Evolutionary conservation across 2,797 vertebrate genomes (phyloP).

Genomic region (Iguana delicatissima): DNA sequence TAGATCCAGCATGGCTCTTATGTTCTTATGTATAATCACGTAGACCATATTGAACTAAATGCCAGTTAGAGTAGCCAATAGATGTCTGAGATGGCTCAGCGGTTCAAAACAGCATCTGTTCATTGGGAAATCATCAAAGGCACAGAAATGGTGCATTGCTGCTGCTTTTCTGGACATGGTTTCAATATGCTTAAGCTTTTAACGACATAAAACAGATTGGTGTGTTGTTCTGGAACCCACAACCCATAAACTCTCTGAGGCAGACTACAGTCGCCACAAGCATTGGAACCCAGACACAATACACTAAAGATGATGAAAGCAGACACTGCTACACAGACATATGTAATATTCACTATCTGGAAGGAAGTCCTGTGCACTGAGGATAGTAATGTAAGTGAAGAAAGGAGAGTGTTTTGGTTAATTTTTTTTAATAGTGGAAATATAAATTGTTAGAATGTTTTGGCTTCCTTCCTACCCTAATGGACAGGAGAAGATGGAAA

Average conservation of each 20-base stretch:
- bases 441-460: slow-evolving; percentile 66
- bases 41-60: neutral
- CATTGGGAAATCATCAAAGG: neutral
- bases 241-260: slow-evolving; percentile 39
- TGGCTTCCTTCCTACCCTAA: slow-evolving; percentile 60
- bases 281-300: slow-evolving; percentile 56
- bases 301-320: slow-evolving; percentile 50
- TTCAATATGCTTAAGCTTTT: slow-evolving; percentile 33
- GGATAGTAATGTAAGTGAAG: slow-evolving; percentile 51
- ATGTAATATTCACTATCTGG: slow-evolving; percentile 64
- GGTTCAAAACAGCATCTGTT: neutral
- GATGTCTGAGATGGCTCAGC: neutral
- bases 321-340: slow-evolving; percentile 55
- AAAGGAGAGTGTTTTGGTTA: slow-evolving; percentile 25
- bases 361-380: slow-evolving; percentile 53
- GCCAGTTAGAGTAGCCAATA: neutral
- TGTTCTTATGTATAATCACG: too few relatives aligned
- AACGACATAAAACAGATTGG: slow-evolving; percentile 29
- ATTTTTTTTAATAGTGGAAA: slow-evolving; percentile 44
- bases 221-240: slow-evolving; percentile 40
- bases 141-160: neutral
- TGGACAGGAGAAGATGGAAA: neutral
- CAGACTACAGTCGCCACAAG: slow-evolving; percentile 49
- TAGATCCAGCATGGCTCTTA: too few relatives aligned
- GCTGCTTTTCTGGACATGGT: slow-evolving; percentile 10